Percentiles rank a stretch among this genome's conserved stretches.
Evolutionary conservation across 2,888 invertebrate genomes (phyloP).

Genomic region (Aradus depressus): DNA sequence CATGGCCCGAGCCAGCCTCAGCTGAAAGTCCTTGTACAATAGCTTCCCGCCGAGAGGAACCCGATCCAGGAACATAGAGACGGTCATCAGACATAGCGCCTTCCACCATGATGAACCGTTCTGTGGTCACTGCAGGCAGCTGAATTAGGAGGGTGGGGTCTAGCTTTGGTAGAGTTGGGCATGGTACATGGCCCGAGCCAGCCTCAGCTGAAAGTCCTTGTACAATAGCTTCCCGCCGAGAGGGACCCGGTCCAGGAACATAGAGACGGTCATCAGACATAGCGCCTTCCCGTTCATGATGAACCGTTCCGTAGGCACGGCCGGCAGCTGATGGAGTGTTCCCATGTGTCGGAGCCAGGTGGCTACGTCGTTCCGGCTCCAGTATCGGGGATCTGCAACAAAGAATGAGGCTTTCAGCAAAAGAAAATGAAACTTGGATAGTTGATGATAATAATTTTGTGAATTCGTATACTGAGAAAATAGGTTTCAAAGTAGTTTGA

Average conservation of each 20-base stretch:
- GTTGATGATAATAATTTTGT: not conserved
- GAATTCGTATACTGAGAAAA: too few species aligned
- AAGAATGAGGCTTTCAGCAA: constrained; percentile 24
- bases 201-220: constrained; percentile 56
- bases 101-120: constrained; percentile 70
- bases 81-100: constrained; percentile 64
- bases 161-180: constrained; percentile 19
- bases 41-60: constrained; percentile 57
- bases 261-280: constrained; percentile 63
- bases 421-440: not conserved
- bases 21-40: constrained; percentile 57
- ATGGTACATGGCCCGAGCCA: constrained; percentile 53
- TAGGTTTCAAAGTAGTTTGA: not conserved
- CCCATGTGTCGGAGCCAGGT: constrained; percentile 52
- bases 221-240: constrained; percentile 54
- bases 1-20: constrained; percentile 56
- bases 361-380: constrained; percentile 58
- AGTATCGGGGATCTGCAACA: constrained; percentile 55
- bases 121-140: constrained; percentile 36
- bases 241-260: constrained; percentile 61
- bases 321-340: constrained; percentile 45
- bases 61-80: constrained; percentile 58
- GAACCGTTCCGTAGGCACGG: constrained; percentile 49
- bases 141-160: not conserved
- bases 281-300: constrained; percentile 72